phyloP scores from a whole-genome alignment of 2,888 invertebrate species.

The Crocallis elinguaria region DNA sequence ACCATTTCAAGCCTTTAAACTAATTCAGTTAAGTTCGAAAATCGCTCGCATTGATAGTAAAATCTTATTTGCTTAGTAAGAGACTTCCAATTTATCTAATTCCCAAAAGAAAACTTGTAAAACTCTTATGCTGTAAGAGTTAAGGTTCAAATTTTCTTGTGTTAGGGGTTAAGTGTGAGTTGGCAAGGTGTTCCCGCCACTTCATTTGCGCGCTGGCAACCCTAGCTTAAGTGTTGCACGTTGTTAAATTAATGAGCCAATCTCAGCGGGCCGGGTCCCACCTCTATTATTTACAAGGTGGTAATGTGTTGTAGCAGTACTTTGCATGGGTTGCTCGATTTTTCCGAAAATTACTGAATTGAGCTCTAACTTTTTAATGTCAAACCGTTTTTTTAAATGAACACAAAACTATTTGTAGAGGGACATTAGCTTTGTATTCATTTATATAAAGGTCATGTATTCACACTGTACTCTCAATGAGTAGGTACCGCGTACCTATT shows the following conservation, averaged over 20 bases:
- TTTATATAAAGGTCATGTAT: too few relatives aligned
- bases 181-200: conserved; percentile 69
- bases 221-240: conserved; percentile 82
- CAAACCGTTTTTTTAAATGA: neutral
- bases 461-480: too few relatives aligned
- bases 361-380: neutral
- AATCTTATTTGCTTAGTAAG: conserved; percentile 1
- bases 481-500: too few relatives aligned
- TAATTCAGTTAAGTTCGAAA: neutral
- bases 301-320: conserved; percentile 68
- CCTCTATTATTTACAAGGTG: conserved; percentile 82
- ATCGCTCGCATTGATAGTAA: neutral
- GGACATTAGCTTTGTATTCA: too few relatives aligned
- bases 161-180: conserved; percentile 30
- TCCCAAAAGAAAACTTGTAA: neutral
- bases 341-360: neutral
- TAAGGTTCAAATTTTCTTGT: conserved; percentile 27
- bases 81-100: conserved; percentile 16
- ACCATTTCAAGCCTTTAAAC: neutral
- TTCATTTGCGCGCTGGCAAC: conserved; percentile 81
- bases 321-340: conserved; percentile 21
- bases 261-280: conserved; percentile 71
- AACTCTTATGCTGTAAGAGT: neutral
- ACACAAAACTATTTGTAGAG: too few relatives aligned
- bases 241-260: conserved; percentile 85